These are phyloP conservation scores for Coenonympha glycerion DNA, from an alignment of 2,888 invertebrate species.

Conservation along the genomic window DNA sequence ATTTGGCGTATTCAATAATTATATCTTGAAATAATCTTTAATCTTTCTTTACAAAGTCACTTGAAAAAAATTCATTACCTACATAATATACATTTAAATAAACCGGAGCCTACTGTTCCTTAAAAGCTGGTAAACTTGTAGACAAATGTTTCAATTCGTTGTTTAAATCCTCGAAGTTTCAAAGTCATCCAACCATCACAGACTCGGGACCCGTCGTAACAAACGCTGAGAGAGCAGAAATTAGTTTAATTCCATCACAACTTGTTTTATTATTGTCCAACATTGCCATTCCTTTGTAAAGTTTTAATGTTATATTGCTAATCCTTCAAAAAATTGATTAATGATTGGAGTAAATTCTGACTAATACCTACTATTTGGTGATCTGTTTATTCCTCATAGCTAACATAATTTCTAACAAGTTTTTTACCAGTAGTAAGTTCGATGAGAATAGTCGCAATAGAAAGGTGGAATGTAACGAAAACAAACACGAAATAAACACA, in stretches of 20 bases:
- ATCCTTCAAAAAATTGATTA: background rate
- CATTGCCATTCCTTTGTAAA: constrained; percentile 10
- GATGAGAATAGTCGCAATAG: too few species aligned
- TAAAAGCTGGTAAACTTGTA: background rate
- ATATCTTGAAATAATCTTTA: too few species aligned
- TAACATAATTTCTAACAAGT: too few species aligned
- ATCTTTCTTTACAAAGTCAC: too few species aligned
- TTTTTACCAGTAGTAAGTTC: too few species aligned
- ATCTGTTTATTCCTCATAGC: too few species aligned
- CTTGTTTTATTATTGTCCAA: constrained; percentile 14
- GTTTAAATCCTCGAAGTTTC: background rate
- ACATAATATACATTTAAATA: background rate
- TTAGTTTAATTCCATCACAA: constrained; percentile 2
- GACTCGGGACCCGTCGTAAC: background rate
- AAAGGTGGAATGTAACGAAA: too few species aligned
- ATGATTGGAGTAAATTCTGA: background rate
- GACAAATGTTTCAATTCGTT: too few species aligned
- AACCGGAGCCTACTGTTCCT: background rate
- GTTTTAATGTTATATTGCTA: background rate
- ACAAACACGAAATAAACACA: too few species aligned
- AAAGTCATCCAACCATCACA: constrained; percentile 3
- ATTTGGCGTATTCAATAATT: too few species aligned
- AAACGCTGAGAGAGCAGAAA: constrained; percentile 1
- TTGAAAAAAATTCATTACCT: too few species aligned
- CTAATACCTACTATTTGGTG: too few species aligned